These are phyloP conservation scores for Neosilurus mollespiculum DNA, from an alignment of 2,797 vertebrate genomes.

Conservation along the genomic window DNA sequence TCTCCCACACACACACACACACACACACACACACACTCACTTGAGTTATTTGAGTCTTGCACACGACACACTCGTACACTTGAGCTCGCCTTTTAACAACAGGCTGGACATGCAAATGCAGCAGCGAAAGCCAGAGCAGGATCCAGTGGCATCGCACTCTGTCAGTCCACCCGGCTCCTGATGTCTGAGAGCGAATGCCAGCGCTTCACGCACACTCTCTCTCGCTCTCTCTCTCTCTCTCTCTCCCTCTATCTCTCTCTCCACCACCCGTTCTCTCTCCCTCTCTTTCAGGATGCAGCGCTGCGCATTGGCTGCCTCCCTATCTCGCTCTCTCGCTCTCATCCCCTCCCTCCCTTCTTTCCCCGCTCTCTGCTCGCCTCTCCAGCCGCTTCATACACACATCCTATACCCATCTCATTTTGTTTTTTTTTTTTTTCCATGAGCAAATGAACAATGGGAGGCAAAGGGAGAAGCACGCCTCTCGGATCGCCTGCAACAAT, in stretches of 20 bases:
- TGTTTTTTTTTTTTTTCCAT: constrained; percentile 29
- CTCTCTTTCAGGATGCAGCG: constrained; percentile 69
- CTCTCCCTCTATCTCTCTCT: constrained; percentile 43
- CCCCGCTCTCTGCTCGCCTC: constrained; percentile 32
- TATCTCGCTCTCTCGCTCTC: constrained; percentile 38
- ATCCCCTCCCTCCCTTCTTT: constrained; percentile 56
- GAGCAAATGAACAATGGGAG: constrained; percentile 19
- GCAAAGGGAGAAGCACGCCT: constrained; percentile 23
- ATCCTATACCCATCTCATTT: constrained; percentile 31
- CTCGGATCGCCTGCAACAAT: constrained; percentile 39
- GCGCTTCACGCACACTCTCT: constrained; percentile 48
- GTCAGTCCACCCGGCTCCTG: constrained; percentile 51
- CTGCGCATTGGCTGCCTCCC: constrained; percentile 73
- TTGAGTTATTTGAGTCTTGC: constrained; percentile 51
- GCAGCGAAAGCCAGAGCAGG: constrained; percentile 57
- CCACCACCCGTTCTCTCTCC: constrained; percentile 28
- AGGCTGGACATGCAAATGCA: constrained; percentile 29
- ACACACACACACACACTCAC: constrained; percentile 21
- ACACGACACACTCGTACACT: constrained; percentile 26
- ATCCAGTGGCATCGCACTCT: constrained; percentile 69
- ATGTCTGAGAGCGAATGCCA: constrained; percentile 68
- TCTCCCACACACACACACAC: constrained; percentile 19
- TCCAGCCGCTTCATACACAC: constrained; percentile 14
- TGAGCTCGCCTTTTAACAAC: constrained; percentile 32
- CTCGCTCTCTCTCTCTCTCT: constrained; percentile 27